Evolutionary conservation across 2,113 vertebrate species (phyloP).

Genomic region (Chaetorhynchus papuensis): DNA sequence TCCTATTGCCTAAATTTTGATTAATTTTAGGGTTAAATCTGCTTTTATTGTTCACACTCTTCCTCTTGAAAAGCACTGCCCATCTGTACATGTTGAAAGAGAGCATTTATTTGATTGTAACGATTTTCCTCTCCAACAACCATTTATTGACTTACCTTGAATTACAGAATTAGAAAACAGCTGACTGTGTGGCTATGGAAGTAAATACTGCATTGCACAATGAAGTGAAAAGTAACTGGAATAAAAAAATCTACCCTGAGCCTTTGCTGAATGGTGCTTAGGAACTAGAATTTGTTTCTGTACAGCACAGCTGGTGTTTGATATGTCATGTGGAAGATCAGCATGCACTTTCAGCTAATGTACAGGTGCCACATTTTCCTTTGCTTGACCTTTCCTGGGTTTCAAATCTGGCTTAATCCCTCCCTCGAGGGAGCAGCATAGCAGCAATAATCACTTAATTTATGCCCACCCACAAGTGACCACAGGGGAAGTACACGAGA

Average conservation of each 20-base stretch:
- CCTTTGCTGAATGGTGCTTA: background rate
- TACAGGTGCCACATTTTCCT: conserved; percentile 25
- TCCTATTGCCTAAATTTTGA: background rate
- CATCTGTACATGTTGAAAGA: background rate
- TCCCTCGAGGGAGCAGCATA: background rate
- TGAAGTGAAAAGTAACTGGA: background rate
- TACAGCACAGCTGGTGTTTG: background rate
- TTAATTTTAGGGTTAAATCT: background rate
- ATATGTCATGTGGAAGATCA: background rate
- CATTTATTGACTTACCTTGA: conserved; percentile 19
- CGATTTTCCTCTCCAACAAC: background rate
- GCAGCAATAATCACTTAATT: conserved; percentile 39
- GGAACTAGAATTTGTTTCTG: background rate
- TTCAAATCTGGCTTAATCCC: conserved; percentile 26
- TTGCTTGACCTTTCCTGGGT: conserved; percentile 6
- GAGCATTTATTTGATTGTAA: background rate
- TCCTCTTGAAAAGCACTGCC: background rate
- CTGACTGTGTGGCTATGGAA: background rate
- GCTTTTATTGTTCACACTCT: background rate
- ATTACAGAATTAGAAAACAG: conserved; percentile 8
- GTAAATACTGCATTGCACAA: background rate
- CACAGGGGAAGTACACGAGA: background rate
- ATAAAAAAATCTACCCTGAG: background rate
- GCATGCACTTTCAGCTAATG: background rate
- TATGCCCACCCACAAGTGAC: conserved; percentile 15